Evolutionary conservation across 2,888 invertebrate species (phyloP), one percentile per base, ranked within the genome.

Genomic region (Conus canariensis): DNA sequence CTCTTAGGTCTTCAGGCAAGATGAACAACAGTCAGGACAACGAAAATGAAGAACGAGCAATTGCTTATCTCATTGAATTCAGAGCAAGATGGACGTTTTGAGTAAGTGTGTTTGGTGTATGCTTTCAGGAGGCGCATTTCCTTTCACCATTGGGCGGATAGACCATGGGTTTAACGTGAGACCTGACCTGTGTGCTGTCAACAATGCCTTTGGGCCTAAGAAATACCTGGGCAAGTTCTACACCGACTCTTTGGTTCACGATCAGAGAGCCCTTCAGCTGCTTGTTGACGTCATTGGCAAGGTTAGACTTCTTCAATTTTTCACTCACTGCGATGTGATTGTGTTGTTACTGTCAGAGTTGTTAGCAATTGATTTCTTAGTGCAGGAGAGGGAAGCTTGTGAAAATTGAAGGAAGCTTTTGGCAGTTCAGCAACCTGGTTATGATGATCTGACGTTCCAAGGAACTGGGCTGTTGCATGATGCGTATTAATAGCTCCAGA

Each of bases 171-270:
- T 95, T 92, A 94, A 96, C 90, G 96, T 96, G 2, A 94, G 97
- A 4, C 97, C 97, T 6, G 97, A 97, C 94, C 94, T 97, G 30
- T 97, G 97, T 94, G 97, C 97, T 22, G 95, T 95, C 0, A 95
- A 96, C n/a, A 97, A 96, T 92, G 90, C 92, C 16, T 92, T 91
- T 1, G 94, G 94, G 30, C 97, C 97, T 0, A 92, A 95, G 12
- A 91, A 96, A 12, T 96, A 96, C 93, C 94, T 97, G 22, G 96
- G 96, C 3, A 94, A 94, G 91, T 95, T 97, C 91, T 97, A 96
- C 95, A 96, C 97, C 16, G 97, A 97, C 93, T 96, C 96, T 0
- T 94, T 97, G 83, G 97, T 97, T 10, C 97, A 97, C 93, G 97
- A 97, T 93, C 92, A 95, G 3, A 92, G 94, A 30, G 96, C 97